Evolutionary conservation across 2,888 invertebrate species (phyloP).

Genomic region (Campopleginae sp.): DNA sequence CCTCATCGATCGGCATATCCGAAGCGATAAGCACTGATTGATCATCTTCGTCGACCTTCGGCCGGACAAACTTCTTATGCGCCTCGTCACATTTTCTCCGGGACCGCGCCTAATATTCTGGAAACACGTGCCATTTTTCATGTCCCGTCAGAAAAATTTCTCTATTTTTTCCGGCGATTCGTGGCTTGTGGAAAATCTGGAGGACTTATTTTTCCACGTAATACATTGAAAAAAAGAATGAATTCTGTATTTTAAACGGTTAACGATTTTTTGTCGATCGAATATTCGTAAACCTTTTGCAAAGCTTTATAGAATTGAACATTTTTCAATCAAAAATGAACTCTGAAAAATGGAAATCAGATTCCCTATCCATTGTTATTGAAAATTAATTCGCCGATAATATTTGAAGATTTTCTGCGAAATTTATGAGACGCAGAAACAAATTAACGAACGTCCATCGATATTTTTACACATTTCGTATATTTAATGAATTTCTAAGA

Average conservation of each 20-base stretch:
- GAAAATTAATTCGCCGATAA: too few species aligned
- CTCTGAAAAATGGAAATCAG: background rate
- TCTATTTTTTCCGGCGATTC: background rate
- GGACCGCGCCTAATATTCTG: background rate
- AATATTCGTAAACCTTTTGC: background rate
- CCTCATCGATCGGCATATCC: background rate
- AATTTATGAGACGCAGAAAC: background rate
- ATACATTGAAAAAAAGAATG: background rate
- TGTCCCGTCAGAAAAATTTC: background rate
- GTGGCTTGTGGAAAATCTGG: background rate
- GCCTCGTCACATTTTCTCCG: background rate
- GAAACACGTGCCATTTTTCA: background rate
- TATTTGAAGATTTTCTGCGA: background rate
- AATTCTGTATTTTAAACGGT: background rate
- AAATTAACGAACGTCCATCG: background rate
- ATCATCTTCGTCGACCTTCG: background rate
- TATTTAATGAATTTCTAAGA: background rate
- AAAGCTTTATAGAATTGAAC: background rate
- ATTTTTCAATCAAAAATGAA: background rate
- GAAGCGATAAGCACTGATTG: constrained; percentile 19
- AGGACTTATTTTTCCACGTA: background rate
- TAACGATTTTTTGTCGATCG: background rate
- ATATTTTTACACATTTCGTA: background rate
- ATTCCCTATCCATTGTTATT: background rate
- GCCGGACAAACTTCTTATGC: background rate